These are phyloP conservation scores for Tor tambroides DNA, from an alignment of 2,113 vertebrate species.

Conservation along the genomic window DNA sequence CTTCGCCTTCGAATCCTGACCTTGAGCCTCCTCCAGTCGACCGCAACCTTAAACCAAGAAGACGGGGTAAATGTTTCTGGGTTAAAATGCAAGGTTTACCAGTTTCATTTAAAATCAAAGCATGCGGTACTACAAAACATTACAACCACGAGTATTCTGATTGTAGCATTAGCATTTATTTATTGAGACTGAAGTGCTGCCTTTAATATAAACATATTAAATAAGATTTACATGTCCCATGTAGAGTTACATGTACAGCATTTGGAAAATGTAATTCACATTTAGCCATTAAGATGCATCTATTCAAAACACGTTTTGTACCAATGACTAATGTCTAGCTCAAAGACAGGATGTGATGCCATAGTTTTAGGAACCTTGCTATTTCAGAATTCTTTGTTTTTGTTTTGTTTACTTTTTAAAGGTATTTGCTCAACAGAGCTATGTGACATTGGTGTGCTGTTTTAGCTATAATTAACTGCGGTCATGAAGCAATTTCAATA, in stretches of 20 bases:
- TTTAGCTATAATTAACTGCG: background rate
- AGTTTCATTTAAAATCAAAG: background rate
- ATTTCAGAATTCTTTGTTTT: constrained; percentile 15
- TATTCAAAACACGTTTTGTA: background rate
- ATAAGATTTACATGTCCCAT: background rate
- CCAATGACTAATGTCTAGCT: background rate
- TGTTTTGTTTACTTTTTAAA: background rate
- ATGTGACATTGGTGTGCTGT: background rate
- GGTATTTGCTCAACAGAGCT: background rate
- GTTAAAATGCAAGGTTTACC: background rate
- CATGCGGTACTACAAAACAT: background rate
- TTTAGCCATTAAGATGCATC: background rate
- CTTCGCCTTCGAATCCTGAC: constrained; percentile 72
- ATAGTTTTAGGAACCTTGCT: background rate
- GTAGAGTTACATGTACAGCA: background rate
- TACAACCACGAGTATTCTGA: background rate
- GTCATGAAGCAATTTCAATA: background rate
- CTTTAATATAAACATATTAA: background rate
- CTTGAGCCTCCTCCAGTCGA: constrained; percentile 91
- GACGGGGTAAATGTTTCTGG: constrained; percentile 79
- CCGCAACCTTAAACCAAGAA: constrained; percentile 92
- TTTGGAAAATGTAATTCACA: background rate
- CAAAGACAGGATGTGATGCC: constrained; percentile 5
- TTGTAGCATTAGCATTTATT: background rate
- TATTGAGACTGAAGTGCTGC: background rate